Evolutionary conservation across 2,797 vertebrate genomes (phyloP).

Genomic region (Cichlasoma orientale): DNA sequence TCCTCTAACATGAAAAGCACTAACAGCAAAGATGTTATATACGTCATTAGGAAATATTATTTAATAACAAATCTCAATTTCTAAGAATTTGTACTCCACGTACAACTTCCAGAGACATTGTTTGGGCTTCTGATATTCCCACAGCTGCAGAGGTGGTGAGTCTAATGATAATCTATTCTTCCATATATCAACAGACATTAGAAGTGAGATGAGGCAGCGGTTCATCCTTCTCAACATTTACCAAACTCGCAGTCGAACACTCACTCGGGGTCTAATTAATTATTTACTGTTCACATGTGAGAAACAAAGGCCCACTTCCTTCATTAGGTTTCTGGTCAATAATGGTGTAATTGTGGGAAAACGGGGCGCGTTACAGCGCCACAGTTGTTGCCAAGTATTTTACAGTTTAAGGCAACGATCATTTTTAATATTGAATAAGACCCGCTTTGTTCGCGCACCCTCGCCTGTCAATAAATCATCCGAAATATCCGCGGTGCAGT

Average conservation of each 20-base stretch:
- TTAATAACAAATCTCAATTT: constrained; percentile 23
- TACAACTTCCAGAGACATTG: constrained; percentile 1
- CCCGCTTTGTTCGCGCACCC: constrained; percentile 37
- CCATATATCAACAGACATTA: neutral
- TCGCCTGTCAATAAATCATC: constrained; percentile 40
- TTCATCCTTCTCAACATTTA: constrained; percentile 22
- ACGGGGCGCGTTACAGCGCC: neutral
- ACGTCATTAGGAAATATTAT: constrained; percentile 51
- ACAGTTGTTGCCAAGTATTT: constrained; percentile 6
- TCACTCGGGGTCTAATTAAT: constrained; percentile 47
- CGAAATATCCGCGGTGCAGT: constrained; percentile 20
- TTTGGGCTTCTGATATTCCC: neutral
- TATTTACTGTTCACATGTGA: constrained; percentile 45
- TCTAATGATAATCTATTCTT: neutral
- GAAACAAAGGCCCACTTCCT: neutral
- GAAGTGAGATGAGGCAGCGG: neutral
- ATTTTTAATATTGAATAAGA: constrained; percentile 44
- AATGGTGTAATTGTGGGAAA: constrained; percentile 4
- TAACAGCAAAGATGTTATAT: constrained; percentile 33
- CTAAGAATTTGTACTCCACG: neutral
- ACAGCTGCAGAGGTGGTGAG: neutral
- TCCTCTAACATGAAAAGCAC: constrained; percentile 15
- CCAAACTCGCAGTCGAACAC: constrained; percentile 30
- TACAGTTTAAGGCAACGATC: constrained; percentile 31
- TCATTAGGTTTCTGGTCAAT: constrained; percentile 25